Evolutionary conservation across 2,888 invertebrate genomes (phyloP), one percentile per base, ranked within the genome.

Genomic region (Tenthredo scrophulariae): DNA sequence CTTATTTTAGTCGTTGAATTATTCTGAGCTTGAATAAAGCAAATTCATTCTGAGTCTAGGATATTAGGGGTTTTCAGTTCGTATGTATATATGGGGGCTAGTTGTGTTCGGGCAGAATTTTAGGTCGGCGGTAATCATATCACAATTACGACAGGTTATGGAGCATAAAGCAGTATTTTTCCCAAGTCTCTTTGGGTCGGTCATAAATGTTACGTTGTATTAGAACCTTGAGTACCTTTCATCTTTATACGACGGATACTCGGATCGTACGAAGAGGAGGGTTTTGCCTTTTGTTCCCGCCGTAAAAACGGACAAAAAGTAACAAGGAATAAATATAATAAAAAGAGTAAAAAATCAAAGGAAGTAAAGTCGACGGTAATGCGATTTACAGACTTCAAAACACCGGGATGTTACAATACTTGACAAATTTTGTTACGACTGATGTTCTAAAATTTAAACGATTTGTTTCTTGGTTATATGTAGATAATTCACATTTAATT

Each of bases 131-230:
- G 84, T 84, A 79, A 84, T 80, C 84, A 46, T 86, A 87, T 88
- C 89, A 89, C 89, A 89, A 89, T 89, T 90, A 89, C 86, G 87
- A 84, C 58, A 84, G 87, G 87, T 89, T 89, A 90, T 87, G 86
- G 70, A 65, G 65, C 75, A 87, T 89, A 65, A 80, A 80, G 37
- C 33, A 80, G 80, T 80, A 77, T 77, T 80, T 80, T 80, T 10
- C 62, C 40, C 80, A 80, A 80, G 62, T 37, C 26, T 58, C 80
- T 80, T 80, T n/a, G 80, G 62, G 80, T 80, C 80, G 62, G 62
- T 80, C 80, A 62, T 80, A 80, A 80, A 80, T 80, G 80, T 80
- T 80, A 62, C 37, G 80, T 80, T 80, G 62, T 80, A 80, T 80
- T 58, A 62, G 80, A 62, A 37, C 80, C 80, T 80, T 80, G 80